Base-by-base conservation (phyloP, 2,113 vertebrate genomes). In the Elephantulus edwardii region DNA sequence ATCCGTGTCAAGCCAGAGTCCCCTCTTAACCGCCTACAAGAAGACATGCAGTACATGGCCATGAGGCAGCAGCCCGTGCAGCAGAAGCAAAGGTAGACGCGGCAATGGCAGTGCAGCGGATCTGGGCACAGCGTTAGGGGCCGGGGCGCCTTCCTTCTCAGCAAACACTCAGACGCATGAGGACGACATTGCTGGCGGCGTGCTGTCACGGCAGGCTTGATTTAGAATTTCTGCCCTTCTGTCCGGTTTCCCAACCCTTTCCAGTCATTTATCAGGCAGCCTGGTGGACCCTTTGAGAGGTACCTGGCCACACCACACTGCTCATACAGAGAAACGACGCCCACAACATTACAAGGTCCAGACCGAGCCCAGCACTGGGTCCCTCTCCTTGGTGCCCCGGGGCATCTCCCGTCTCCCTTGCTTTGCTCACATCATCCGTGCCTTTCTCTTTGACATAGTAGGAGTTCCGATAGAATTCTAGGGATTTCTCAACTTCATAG, bases 11-110 rank as follows among this genome's bases (percentile, higher is more conserved):
- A 98, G 95, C 98, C 98, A 97, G 98, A 98, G 70, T 98, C 98
- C 94, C 98, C 98, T 96, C 98, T 98, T 94, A 98, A 98, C 97
- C 97, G 98, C 48, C 96, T 98, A 72, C 98, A 98, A 94, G 98
- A 98, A 95, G 98, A 98, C 96, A 98, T 98, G 98, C 98, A 98
- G 97, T 98, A 98, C 94, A 98, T 98, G 98, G 98, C 98, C 91
- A 98, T 98, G 98, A 97, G 98, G 95, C 98, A 98, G 9, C 98
- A 98, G 81, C 98, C 98, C 96, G 98, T 98, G 98, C 98, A 98
- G 83, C 98, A 98, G 96, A 98, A 98, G 94, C 98, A 98, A 96
- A 98, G 98, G 98, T 98, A 96, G 83, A 88, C 68, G 75, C 58
- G 77, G 82, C 78, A 70, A 30, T 87, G 38, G 82, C 78, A 70